Evolutionary conservation across 2,113 vertebrate species (phyloP).

Genomic region (Labeo rohita): DNA sequence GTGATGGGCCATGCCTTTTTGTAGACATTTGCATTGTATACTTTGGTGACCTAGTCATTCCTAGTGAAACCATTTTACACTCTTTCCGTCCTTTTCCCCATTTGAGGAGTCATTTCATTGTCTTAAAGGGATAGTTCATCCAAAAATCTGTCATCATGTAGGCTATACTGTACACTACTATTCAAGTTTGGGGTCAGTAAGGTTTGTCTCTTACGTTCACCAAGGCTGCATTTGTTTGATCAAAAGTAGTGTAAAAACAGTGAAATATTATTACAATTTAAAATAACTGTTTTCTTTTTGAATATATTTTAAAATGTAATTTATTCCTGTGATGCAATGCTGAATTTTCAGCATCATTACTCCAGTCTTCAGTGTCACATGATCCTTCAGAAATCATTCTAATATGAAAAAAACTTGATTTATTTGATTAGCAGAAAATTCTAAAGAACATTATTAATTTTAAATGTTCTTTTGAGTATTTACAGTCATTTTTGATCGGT

Average conservation of each 20-base stretch:
- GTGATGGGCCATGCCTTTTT: neutral
- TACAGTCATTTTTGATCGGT: neutral
- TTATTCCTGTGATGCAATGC: neutral
- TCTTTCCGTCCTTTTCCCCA: neutral
- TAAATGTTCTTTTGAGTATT: no score
- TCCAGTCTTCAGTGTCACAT: neutral
- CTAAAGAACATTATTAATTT: no score
- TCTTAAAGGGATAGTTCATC: neutral
- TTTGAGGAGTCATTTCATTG: neutral
- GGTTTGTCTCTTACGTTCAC: neutral
- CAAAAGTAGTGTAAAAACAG: neutral
- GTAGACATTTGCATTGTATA: neutral
- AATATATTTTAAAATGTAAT: neutral
- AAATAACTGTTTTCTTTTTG: neutral
- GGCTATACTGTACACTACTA: neutral
- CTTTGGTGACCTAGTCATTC: slow-evolving; percentile 1
- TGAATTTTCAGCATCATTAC: neutral
- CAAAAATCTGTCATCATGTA: neutral
- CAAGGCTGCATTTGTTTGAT: neutral
- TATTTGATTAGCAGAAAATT: no score
- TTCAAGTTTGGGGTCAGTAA: neutral
- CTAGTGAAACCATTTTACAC: neutral
- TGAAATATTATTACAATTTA: neutral
- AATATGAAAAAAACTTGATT: neutral
- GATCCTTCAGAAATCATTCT: neutral